A percentile compares a stretch with the other conserved stretches of the same genome.
Evolutionary conservation across 2,797 vertebrate species (phyloP).

Genomic region (Phyllotis vaccarum): DNA sequence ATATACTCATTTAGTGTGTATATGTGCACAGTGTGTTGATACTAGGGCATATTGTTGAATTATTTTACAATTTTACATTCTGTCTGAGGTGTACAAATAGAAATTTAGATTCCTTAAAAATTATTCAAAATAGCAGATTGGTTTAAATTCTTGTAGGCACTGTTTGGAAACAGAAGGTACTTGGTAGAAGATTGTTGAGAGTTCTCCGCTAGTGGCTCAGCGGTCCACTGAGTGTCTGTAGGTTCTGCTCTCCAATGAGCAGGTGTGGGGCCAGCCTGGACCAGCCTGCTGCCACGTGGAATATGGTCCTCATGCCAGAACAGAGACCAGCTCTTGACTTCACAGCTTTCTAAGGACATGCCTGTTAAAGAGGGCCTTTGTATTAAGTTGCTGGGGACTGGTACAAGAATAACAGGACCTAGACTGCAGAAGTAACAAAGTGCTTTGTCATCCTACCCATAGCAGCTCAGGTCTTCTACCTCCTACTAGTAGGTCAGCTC

Average conservation of each 20-base stretch:
- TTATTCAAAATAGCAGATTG: not conserved
- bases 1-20: not conserved
- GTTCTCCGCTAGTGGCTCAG: not conserved
- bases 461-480: slow-evolving; percentile 29
- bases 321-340: slow-evolving; percentile 16
- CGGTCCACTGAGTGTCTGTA: not conserved
- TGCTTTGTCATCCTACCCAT: slow-evolving; percentile 48
- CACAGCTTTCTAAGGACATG: slow-evolving; percentile 65
- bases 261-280: not conserved
- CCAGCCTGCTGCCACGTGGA: not conserved
- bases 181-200: not conserved
- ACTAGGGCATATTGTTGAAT: not conserved
- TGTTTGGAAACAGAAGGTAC: not conserved
- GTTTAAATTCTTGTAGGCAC: not conserved
- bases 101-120: not conserved
- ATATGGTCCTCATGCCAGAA: not conserved
- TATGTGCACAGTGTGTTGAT: not conserved
- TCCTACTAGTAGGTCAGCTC: slow-evolving; percentile 51
- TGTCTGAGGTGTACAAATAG: not conserved
- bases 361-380: slow-evolving; percentile 72
- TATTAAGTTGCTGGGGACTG: slow-evolving; percentile 49
- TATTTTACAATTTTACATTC: slow-evolving; percentile 13
- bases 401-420: slow-evolving; percentile 77
- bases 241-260: not conserved
- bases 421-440: slow-evolving; percentile 69